Base-by-base conservation (phyloP, 2,797 vertebrate species). In the Lagorchestes hirsutus region DNA sequence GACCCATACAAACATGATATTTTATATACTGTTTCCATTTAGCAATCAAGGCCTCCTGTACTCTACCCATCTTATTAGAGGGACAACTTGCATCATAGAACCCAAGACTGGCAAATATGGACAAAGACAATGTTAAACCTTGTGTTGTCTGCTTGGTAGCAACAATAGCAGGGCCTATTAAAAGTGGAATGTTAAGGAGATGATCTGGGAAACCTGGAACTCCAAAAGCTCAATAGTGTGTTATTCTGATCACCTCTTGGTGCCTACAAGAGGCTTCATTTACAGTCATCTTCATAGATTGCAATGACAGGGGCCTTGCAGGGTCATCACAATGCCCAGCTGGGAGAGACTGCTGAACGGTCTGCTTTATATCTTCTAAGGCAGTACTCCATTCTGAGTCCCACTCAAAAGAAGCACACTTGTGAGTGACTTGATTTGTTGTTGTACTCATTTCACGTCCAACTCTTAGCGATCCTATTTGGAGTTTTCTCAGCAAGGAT, bases 321-420 rank as follows among this genome's bases (percentile, higher is more conserved):
- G 34, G 34, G 34, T n/a, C 62, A 82, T 40, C n/a, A 40, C 1
- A 0, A 82, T 0, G n/a, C 5, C n/a, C n/a, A 22, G 24, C 0
- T 24, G 8, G n/a, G 5, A 40, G 67, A 82, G 18, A 40, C 6
- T 40, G 16, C n/a, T 40, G 5, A 5, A 82, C 8, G 40, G 2
- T 12, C n/a, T 82, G 6, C n/a, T 82, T 24, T 24, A 22, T 40
- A 40, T 82, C 18, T 40, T 82, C n/a, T 82, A 24, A 40, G 0
- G 18, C 8, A 22, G 18, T 82, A 9, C 0, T 46, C n/a, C 8
- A 6, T 40, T 82, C n/a, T 46, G n/a, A n/a, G 67, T 82, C n/a
- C n/a, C 67, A 82, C n/a, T 40, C 16, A 22, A 62, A 62, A 62
- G 12, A 34, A 13, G 16, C 34, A 74, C 13, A 34, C 34, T 67